phyloP scores from a whole-genome alignment of 1,140 invertebrate genomes.

The Glomeris maerens region DNA sequence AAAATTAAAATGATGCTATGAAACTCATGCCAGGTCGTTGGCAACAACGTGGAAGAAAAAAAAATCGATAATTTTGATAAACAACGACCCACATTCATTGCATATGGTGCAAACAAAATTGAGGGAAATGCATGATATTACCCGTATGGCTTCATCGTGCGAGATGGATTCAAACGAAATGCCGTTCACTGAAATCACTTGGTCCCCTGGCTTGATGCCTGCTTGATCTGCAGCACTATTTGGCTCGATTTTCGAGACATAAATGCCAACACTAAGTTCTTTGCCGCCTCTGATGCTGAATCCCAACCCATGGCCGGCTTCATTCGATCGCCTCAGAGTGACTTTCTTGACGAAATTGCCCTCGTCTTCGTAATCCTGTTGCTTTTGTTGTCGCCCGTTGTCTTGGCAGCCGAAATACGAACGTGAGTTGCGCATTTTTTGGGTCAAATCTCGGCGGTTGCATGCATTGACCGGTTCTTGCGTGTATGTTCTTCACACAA shows the following conservation, averaged over 20 bases:
- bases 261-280: slow-evolving; percentile 53
- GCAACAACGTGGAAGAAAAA: neutral
- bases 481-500: too few species aligned
- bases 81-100: neutral
- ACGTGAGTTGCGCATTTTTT: too few species aligned
- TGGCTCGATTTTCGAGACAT: slow-evolving; percentile 72
- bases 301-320: neutral
- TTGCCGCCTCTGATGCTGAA: slow-evolving; percentile 10
- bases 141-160: slow-evolving; percentile 74
- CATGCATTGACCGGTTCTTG: too few species aligned
- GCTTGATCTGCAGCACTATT: slow-evolving; percentile 69
- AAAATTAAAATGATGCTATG: slow-evolving; percentile 2
- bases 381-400: neutral
- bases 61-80: neutral
- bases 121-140: slow-evolving; percentile 29
- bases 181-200: slow-evolving; percentile 75
- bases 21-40: too few species aligned
- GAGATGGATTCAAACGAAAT: slow-evolving; percentile 71
- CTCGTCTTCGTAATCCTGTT: neutral
- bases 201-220: slow-evolving; percentile 69
- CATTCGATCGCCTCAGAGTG: neutral
- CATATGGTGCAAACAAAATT: neutral
- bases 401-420: too few species aligned
- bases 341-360: neutral
- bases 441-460: too few species aligned